phyloP scores from a whole-genome alignment of 2,113 vertebrate species.

The Syngnathus scovelli region DNA sequence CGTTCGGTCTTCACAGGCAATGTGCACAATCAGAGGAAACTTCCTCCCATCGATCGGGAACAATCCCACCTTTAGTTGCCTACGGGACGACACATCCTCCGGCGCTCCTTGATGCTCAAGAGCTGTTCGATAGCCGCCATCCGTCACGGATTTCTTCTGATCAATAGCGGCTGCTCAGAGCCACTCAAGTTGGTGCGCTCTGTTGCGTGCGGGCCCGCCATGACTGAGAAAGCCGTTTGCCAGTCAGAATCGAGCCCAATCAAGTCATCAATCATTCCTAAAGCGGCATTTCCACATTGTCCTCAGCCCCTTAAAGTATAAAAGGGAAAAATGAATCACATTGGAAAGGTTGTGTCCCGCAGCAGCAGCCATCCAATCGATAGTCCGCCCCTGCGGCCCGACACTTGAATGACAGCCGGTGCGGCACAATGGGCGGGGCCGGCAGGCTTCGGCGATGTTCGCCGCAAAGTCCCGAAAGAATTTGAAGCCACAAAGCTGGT shows the following conservation, averaged over 20 bases:
- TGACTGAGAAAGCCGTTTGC: background rate
- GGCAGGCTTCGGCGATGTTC: background rate
- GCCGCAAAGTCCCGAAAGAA: background rate
- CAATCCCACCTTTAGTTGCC: constrained; percentile 26
- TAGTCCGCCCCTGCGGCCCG: constrained; percentile 28
- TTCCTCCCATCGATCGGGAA: constrained; percentile 45
- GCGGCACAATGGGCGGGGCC: constrained; percentile 48
- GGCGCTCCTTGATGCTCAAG: constrained; percentile 21
- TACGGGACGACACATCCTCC: constrained; percentile 27
- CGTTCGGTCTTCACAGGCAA: background rate
- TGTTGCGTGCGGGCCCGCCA: background rate
- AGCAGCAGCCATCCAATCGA: constrained; percentile 44
- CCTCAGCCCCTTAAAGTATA: too few relatives aligned
- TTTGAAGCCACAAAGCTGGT: background rate
- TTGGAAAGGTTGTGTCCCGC: constrained; percentile 7
- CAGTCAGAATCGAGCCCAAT: background rate
- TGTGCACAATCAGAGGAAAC: constrained; percentile 16
- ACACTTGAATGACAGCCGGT: constrained; percentile 47
- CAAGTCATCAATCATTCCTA: background rate
- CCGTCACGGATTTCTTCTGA: constrained; percentile 35
- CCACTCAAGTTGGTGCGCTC: too few relatives aligned
- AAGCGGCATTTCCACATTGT: too few relatives aligned
- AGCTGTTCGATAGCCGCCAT: constrained; percentile 32
- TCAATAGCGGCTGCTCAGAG: constrained; percentile 20
- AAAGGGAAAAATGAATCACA: too few relatives aligned